Conservation (phyloP, 2,888 invertebrate species). For the Drosophila hamatofila region DNA sequence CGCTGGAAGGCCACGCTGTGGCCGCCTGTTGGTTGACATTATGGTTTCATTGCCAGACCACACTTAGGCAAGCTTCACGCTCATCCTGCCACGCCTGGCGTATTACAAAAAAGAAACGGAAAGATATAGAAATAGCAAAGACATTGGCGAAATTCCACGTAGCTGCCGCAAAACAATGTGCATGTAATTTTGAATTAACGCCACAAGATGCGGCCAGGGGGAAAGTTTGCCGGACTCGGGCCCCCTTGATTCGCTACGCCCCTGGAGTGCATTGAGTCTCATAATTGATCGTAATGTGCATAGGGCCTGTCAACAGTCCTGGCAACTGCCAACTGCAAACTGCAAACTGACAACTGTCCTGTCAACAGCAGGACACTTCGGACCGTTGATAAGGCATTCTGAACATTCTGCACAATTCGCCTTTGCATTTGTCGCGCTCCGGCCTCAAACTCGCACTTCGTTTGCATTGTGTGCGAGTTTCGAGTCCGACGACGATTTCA, state of each 20-base stretch:
- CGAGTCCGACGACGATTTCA: constrained; percentile 37
- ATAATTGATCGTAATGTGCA: constrained; percentile 84
- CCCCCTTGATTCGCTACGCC: constrained; percentile 77
- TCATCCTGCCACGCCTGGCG: constrained; percentile 43
- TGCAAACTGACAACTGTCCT: constrained; percentile 17
- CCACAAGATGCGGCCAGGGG: constrained; percentile 62
- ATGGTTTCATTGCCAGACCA: constrained; percentile 78
- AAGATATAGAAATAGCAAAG: constrained; percentile 1
- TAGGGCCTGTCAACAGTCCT: constrained; percentile 64
- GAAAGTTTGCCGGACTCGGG: constrained; percentile 26
- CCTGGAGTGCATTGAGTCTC: constrained; percentile 80
- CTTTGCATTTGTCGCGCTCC: constrained; percentile 29
- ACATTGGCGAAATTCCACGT: constrained; percentile 65
- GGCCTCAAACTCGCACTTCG: constrained; percentile 40
- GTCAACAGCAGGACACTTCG: constrained; percentile 70
- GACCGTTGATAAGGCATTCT: constrained; percentile 40
- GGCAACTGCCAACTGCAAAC: constrained; percentile 3
- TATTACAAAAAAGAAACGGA: constrained; percentile 28
- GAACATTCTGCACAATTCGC: constrained; percentile 57
- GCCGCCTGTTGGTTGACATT: constrained; percentile 73
- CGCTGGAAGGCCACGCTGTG: constrained; percentile 44
- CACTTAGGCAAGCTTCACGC: constrained; percentile 68
- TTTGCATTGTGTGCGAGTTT: constrained; percentile 6
- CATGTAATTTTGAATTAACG: constrained; percentile 79
- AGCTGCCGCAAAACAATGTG: constrained; percentile 67